Evolutionary conservation across 2,888 invertebrate genomes (phyloP).

Genomic region (Drosophila monieri): DNA sequence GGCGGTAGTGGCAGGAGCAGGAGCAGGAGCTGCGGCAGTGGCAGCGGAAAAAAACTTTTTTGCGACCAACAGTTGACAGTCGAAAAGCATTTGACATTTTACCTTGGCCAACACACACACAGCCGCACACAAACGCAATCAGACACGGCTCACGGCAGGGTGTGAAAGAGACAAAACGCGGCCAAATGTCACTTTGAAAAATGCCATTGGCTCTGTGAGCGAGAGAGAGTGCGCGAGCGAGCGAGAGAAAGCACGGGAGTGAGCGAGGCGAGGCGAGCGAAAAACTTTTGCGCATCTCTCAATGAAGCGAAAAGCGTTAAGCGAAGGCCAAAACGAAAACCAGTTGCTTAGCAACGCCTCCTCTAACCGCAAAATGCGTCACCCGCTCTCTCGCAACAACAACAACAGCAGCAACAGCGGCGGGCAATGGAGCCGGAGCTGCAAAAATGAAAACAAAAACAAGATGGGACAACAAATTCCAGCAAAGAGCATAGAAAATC

Average conservation of each 20-base stretch:
- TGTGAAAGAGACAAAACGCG: conserved; percentile 72
- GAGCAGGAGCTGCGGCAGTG: conserved; percentile 20
- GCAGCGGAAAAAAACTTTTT: conserved; percentile 29
- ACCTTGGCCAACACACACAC: conserved; percentile 67
- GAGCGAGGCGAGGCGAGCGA: conserved; percentile 30
- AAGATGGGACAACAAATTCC: conserved; percentile 6
- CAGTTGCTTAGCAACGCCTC: conserved; percentile 84
- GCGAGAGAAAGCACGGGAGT: conserved; percentile 36
- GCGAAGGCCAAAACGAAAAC: conserved; percentile 63
- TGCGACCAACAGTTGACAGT: conserved; percentile 79
- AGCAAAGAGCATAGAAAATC: conserved; percentile 1
- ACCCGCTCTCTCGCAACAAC: conserved; percentile 12
- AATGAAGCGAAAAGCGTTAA: conserved; percentile 41
- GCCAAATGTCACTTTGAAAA: conserved; percentile 83
- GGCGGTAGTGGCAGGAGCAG: conserved; percentile 10
- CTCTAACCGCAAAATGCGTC: conserved; percentile 74
- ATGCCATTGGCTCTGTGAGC: conserved; percentile 80
- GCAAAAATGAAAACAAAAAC: conserved; percentile 15
- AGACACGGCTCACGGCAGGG: conserved; percentile 37
- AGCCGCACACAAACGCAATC: conserved; percentile 16
- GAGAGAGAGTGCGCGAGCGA: conserved; percentile 28
- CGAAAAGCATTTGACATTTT: conserved; percentile 82
- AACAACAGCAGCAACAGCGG: conserved; percentile 38
- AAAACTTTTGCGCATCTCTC: conserved; percentile 44
- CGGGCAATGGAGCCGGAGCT: background rate